Conservation (phyloP, 1,140 invertebrate species). For the Eciton burchellii region DNA sequence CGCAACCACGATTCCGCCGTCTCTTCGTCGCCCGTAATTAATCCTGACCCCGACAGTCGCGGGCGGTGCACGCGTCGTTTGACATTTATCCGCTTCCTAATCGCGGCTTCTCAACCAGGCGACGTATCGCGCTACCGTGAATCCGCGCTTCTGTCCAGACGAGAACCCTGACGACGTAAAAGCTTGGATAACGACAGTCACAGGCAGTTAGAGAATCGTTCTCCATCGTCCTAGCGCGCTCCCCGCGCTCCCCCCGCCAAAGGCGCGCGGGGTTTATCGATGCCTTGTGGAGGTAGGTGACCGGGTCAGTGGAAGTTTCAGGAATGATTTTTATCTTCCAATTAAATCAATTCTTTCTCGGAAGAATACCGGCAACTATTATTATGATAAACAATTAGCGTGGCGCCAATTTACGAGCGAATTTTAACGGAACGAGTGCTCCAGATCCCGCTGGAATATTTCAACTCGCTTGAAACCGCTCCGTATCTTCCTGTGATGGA, state of each 20-base stretch:
- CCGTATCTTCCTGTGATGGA: slow-evolving; percentile 12
- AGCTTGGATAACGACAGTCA: slow-evolving; percentile 37
- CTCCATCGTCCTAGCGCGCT: slow-evolving; percentile 6
- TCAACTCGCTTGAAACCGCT: neutral
- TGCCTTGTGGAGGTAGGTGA: slow-evolving; percentile 5
- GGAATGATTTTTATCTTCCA: neutral
- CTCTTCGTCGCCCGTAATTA: slow-evolving; percentile 54
- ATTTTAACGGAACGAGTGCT: neutral
- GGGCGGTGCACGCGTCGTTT: slow-evolving; percentile 43
- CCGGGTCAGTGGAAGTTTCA: slow-evolving; percentile 19
- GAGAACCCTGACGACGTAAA: slow-evolving; percentile 42
- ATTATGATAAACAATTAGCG: neutral
- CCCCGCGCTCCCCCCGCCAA: neutral
- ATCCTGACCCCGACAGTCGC: slow-evolving; percentile 44
- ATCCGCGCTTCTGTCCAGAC: slow-evolving; percentile 49
- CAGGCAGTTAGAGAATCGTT: slow-evolving; percentile 41
- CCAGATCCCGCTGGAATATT: slow-evolving; percentile 11
- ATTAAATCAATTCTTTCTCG: no score
- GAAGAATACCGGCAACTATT: no score
- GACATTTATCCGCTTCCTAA: slow-evolving; percentile 54
- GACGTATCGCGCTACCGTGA: slow-evolving; percentile 2
- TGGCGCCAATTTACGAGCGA: slow-evolving; percentile 6
- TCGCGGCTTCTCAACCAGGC: slow-evolving; percentile 43
- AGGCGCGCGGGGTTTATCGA: neutral
- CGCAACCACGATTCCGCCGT: slow-evolving; percentile 42